phyloP scores from a whole-genome alignment of 2,797 vertebrate genomes.

The Amblyopsis hoosieri region DNA sequence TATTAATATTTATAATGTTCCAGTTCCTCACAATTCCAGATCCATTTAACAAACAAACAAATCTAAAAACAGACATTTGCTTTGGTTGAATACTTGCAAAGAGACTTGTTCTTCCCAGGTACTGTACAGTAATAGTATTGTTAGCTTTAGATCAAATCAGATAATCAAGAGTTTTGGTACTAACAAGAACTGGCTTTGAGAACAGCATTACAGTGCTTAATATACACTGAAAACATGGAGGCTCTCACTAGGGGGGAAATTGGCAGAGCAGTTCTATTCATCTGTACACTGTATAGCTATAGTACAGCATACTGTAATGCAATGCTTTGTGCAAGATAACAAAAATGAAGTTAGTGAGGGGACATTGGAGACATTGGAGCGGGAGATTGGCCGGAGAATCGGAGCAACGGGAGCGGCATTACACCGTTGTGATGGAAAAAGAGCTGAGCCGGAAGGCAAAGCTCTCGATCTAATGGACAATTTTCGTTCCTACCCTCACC shows the following conservation, averaged over 20 bases:
- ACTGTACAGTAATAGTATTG: background rate
- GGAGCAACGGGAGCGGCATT: too few relatives aligned
- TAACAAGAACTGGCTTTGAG: slow-evolving; percentile 26
- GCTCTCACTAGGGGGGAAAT: slow-evolving; percentile 30
- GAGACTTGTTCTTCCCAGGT: slow-evolving; percentile 7
- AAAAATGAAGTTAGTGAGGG: too few relatives aligned
- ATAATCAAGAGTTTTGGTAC: slow-evolving; percentile 29
- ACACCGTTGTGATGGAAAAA: too few relatives aligned
- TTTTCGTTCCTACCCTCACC: too few relatives aligned
- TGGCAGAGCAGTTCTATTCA: slow-evolving; percentile 23
- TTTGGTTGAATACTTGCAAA: slow-evolving; percentile 28
- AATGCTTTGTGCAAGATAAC: background rate
- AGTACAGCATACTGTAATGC: background rate
- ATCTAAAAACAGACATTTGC: slow-evolving; percentile 17
- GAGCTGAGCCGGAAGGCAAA: too few relatives aligned
- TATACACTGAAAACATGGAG: slow-evolving; percentile 21
- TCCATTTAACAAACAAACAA: slow-evolving; percentile 25
- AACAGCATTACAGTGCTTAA: slow-evolving; percentile 34
- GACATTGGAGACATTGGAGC: too few relatives aligned
- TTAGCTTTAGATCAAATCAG: slow-evolving; percentile 31
- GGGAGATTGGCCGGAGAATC: too few relatives aligned
- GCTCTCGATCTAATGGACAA: too few relatives aligned
- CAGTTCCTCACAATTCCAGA: background rate
- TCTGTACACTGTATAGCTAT: background rate
- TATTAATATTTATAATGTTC: too few relatives aligned